Conservation (phyloP, 2,888 invertebrate species). For the Autographa gamma region DNA sequence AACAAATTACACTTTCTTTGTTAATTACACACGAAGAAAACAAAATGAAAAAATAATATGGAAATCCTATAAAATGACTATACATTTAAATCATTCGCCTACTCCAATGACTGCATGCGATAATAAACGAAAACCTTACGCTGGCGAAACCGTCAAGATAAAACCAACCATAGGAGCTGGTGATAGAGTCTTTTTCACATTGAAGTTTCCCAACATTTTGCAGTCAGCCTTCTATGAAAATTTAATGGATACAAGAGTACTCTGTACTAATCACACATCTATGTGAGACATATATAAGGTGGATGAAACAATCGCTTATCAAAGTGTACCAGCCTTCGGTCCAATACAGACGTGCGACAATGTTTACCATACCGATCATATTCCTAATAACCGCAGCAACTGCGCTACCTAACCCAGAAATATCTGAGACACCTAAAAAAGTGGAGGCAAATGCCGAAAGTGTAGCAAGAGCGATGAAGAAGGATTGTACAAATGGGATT, state of each 20-base stretch:
- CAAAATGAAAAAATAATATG: conserved; percentile 46
- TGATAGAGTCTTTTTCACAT: conserved; percentile 51
- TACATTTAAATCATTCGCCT: conserved; percentile 70
- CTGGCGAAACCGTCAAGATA: conserved; percentile 37
- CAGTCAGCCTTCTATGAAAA: conserved; percentile 87
- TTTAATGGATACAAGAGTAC: conserved; percentile 82
- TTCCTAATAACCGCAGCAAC: conserved; percentile 65
- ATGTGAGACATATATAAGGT: conserved; percentile 86
- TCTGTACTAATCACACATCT: conserved; percentile 78
- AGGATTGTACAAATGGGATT: conserved; percentile 81
- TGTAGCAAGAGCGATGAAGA: conserved; percentile 73
- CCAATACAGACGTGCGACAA: conserved; percentile 76
- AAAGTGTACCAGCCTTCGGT: conserved; percentile 77
- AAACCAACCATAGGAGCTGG: conserved; percentile 53
- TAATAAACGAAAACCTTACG: conserved; percentile 76
- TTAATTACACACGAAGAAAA: neutral
- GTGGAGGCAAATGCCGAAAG: conserved; percentile 70
- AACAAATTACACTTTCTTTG: neutral
- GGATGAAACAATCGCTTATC: conserved; percentile 80
- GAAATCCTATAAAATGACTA: conserved; percentile 68
- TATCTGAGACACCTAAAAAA: conserved; percentile 61
- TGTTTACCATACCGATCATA: conserved; percentile 72
- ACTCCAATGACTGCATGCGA: conserved; percentile 77
- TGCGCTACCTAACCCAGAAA: conserved; percentile 79
- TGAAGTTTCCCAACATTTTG: conserved; percentile 69